Conservation (phyloP, 2,888 invertebrate species). For the Nomada fabriciana region DNA sequence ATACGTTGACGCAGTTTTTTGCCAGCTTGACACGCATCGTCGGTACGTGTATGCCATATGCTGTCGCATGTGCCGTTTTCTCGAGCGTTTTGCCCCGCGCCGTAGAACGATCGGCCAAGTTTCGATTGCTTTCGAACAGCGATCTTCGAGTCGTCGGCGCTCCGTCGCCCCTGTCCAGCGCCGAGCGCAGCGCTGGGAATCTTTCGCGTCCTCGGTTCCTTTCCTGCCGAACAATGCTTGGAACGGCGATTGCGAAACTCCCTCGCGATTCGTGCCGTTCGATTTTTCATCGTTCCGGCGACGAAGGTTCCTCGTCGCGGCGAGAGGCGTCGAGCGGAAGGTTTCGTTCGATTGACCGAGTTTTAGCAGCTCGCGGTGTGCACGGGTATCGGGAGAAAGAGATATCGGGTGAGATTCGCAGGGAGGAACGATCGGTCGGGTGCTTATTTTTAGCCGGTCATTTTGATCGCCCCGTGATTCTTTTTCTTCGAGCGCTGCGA, state of each 20-base stretch:
- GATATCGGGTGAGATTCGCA: conserved; percentile 8
- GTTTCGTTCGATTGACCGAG: conserved; percentile 8
- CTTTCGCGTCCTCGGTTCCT: too few species aligned
- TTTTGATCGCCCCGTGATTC: conserved; percentile 63
- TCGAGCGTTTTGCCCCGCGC: too few species aligned
- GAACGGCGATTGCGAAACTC: conserved; percentile 15
- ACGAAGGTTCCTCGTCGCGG: too few species aligned
- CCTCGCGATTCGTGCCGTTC: conserved; percentile 41
- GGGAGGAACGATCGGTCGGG: neutral
- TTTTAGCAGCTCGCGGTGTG: neutral
- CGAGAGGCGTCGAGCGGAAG: neutral
- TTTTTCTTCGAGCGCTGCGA: conserved; percentile 40
- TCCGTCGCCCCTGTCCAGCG: too few species aligned
- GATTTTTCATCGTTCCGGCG: conserved; percentile 8
- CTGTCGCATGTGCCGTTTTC: too few species aligned
- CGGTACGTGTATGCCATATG: too few species aligned
- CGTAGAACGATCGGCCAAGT: too few species aligned
- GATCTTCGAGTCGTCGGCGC: conserved; percentile 69
- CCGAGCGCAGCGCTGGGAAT: too few species aligned
- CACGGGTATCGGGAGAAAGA: neutral
- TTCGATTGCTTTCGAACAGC: neutral
- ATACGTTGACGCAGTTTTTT: conserved; percentile 35
- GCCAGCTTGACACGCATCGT: too few species aligned
- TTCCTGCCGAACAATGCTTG: too few species aligned
- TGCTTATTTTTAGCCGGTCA: conserved; percentile 46